Base-by-base conservation (phyloP, 1,140 invertebrate genomes). In the Drosophila lacteicornis region DNA sequence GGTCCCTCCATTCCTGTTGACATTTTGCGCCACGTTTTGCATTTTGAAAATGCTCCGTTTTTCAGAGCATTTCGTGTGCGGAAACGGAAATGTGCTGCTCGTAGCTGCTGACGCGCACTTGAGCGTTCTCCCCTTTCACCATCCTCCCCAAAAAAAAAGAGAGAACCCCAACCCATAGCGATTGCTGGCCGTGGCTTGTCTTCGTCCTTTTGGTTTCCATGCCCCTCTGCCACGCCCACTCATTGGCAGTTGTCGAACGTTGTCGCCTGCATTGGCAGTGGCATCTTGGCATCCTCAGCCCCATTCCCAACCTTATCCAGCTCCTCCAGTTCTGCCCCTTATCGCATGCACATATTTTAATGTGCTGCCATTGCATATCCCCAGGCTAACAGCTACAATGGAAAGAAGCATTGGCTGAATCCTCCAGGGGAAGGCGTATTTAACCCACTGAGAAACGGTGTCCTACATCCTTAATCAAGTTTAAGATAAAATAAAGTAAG, bases 81-180 rank as follows among this genome's bases (percentile, higher is more conserved):
- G 84, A 87, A 87, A 88, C 84, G 84, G 84, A 87, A 87, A 87
- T 87, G 84, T 87, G 84, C 84, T 85, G 74, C 82, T 70, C 67
- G 40, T 78, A 78, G 82, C 68, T 81, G 65, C 69, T 79, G 70
- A 75, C 80, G 80, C 63, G 80, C 70, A 83, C 78, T 85, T 86
- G 82, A 84, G 60, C 73, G 60, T 51, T 43, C 61, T 65, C 63
- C 42, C 36, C 22, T 60, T 40, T 38, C n/a, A 8, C 42, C 17
- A 13, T 38, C 33, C 40, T 38, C 13, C 13, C 43, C 15, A 25
- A 38, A 7, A 62, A 7, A 2, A 22, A 22, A 36, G 1, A 15
- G 2, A 19, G 19, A 79, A 27, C 25, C n/a, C 43, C 25, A n/a
- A 51, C 36, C 12, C 43, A 47, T 51, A 11, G 43, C 42, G 30